Percentiles rank a stretch among this genome's conserved stretches.
Conservation (phyloP, 2,888 invertebrate genomes). For the Sisyra nigra region DNA sequence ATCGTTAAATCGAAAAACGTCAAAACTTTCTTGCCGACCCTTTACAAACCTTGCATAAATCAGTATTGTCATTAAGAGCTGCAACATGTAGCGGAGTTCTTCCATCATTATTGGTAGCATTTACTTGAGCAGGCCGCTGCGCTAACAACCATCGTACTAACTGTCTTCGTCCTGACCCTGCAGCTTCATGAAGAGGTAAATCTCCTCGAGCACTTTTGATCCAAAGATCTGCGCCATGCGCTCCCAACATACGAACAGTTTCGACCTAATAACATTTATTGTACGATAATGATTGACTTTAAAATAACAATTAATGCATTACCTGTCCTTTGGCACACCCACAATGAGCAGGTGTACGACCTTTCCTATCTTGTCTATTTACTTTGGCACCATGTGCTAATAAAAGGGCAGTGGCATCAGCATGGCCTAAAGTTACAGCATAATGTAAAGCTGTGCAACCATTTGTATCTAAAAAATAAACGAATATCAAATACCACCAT, state of each 20-base stretch:
- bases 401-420: slow-evolving; percentile 78
- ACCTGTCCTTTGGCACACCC: slow-evolving; percentile 88
- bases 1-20: too few relatives aligned
- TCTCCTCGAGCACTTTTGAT: slow-evolving; percentile 86
- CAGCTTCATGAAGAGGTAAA: slow-evolving; percentile 89
- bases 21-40: too few relatives aligned
- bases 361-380: slow-evolving; percentile 83
- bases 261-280: slow-evolving; percentile 28
- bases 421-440: slow-evolving; percentile 89
- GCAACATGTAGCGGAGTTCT: slow-evolving; percentile 88
- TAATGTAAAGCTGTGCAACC: slow-evolving; percentile 95
- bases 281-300: not conserved
- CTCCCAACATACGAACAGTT: slow-evolving; percentile 45
- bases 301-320: not conserved
- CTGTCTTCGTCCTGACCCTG: slow-evolving; percentile 78
- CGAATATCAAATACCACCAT: not conserved
- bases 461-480: slow-evolving; percentile 51
- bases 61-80: slow-evolving; percentile 83
- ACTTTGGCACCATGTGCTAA: slow-evolving; percentile 83
- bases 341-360: slow-evolving; percentile 85
- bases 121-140: slow-evolving; percentile 68
- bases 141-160: slow-evolving; percentile 76
- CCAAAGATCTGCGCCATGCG: slow-evolving; percentile 79
- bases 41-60: slow-evolving; percentile 60
- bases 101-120: slow-evolving; percentile 82